phyloP scores from a whole-genome alignment of 2,797 vertebrate species.

The Remorina albescens region DNA sequence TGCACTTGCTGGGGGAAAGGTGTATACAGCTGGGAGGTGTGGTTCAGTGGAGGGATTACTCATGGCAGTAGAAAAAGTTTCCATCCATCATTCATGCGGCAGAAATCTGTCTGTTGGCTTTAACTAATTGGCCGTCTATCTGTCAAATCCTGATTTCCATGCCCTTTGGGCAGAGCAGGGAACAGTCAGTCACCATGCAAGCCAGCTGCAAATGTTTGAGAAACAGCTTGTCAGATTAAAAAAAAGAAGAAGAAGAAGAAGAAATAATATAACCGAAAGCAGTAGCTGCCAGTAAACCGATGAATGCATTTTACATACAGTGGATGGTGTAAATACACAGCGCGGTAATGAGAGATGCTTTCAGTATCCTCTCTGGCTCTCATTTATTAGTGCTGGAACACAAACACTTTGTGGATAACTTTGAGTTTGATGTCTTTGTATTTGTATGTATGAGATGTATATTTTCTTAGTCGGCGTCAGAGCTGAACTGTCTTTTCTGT shows the following conservation, averaged over 20 bases:
- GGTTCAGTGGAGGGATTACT: conserved; percentile 36
- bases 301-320: conserved; percentile 9
- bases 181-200: conserved; percentile 35
- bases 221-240: conserved; percentile 10
- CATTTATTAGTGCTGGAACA: conserved; percentile 22
- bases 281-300: neutral
- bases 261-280: neutral
- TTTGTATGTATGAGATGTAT: conserved; percentile 55
- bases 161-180: conserved; percentile 45
- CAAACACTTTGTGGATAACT: conserved; percentile 41
- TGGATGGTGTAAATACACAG: neutral
- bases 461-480: conserved; percentile 51
- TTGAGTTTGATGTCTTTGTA: conserved; percentile 37
- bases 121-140: conserved; percentile 64
- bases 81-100: conserved; percentile 52
- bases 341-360: conserved; percentile 1
- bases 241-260: conserved; percentile 2
- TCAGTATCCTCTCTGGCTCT: conserved; percentile 2
- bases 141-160: conserved; percentile 46
- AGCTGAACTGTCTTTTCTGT: conserved; percentile 61
- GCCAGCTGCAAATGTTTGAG: conserved; percentile 24
- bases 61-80: conserved; percentile 18
- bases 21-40: conserved; percentile 15
- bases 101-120: conserved; percentile 41
- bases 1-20: conserved; percentile 31